Percentiles rank a stretch among this genome's conserved stretches.
phyloP scores from a whole-genome alignment of 2,797 vertebrate species.

The Oreochromis mossambicus region DNA sequence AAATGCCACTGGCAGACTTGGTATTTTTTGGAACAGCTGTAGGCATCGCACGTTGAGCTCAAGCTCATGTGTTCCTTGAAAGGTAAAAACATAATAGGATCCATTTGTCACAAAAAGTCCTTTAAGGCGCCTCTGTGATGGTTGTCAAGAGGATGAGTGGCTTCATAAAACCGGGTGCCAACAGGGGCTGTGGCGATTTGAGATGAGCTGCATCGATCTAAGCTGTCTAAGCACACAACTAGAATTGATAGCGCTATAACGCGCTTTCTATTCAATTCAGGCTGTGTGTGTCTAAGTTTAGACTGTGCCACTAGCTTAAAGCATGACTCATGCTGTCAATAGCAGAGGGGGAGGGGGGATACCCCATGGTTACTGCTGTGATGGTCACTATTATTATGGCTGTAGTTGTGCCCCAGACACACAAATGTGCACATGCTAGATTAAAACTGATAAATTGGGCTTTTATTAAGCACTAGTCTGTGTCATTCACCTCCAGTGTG shows the following conservation, averaged over 20 bases:
- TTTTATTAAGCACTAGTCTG: neutral
- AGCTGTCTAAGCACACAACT: constrained; percentile 42
- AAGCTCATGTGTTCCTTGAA: neutral
- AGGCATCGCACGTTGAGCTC: neutral
- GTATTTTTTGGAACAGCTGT: neutral
- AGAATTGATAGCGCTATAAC: constrained; percentile 45
- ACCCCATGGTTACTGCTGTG: constrained; percentile 38
- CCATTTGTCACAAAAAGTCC: constrained; percentile 49
- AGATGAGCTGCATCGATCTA: constrained; percentile 65
- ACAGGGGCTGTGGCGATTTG: constrained; percentile 48
- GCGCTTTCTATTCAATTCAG: constrained; percentile 33
- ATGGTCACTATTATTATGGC: constrained; percentile 33
- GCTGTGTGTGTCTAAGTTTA: constrained; percentile 52
- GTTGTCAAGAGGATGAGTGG: constrained; percentile 67
- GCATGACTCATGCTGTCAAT: constrained; percentile 51
- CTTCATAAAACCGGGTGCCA: constrained; percentile 66
- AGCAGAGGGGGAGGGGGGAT: neutral
- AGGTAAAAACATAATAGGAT: constrained; percentile 32
- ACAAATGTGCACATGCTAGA: neutral
- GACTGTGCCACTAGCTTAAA: constrained; percentile 30
- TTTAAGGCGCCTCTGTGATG: constrained; percentile 35
- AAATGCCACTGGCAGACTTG: neutral
- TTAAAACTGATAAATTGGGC: neutral
- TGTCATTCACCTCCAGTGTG: neutral
- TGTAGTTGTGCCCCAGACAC: neutral